Evolutionary conservation across 2,797 vertebrate species (phyloP).

Genomic region (Catharus ustulatus): DNA sequence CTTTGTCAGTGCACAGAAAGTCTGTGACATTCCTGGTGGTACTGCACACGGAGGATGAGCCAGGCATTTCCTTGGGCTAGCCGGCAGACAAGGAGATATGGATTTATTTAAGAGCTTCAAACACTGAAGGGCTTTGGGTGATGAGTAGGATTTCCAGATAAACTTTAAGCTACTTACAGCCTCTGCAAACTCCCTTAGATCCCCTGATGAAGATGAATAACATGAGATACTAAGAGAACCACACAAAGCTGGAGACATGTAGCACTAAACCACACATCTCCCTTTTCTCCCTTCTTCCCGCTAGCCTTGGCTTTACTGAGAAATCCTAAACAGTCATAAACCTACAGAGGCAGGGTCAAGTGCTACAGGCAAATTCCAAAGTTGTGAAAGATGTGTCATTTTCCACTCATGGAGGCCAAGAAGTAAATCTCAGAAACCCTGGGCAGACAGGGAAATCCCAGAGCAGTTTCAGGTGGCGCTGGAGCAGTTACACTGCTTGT

Average conservation of each 20-base stretch:
- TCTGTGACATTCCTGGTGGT: background rate
- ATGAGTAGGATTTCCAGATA: conserved; percentile 52
- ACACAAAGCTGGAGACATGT: background rate
- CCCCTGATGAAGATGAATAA: conserved; percentile 43
- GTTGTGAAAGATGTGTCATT: background rate
- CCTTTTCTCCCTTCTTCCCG: background rate
- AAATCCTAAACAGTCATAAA: background rate
- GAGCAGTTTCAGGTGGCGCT: background rate
- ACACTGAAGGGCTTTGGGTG: conserved; percentile 28
- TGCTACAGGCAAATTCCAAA: background rate
- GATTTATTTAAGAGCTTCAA: conserved; percentile 40
- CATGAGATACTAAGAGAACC: background rate
- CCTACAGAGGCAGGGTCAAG: background rate
- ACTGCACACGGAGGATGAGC: background rate
- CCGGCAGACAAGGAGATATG: background rate
- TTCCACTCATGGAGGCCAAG: background rate
- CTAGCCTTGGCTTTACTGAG: background rate
- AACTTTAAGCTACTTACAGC: conserved; percentile 64
- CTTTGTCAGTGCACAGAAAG: background rate
- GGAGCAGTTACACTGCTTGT: accelerated
- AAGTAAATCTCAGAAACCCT: background rate
- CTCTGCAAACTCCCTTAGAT: conserved; percentile 38
- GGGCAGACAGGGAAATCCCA: background rate
- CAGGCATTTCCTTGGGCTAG: background rate
- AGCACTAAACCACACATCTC: background rate